A percentile compares a stretch with the other conserved stretches of the same genome.
Evolutionary conservation across 2,888 invertebrate genomes (phyloP).

Genomic region (Phaonia tiefii): DNA sequence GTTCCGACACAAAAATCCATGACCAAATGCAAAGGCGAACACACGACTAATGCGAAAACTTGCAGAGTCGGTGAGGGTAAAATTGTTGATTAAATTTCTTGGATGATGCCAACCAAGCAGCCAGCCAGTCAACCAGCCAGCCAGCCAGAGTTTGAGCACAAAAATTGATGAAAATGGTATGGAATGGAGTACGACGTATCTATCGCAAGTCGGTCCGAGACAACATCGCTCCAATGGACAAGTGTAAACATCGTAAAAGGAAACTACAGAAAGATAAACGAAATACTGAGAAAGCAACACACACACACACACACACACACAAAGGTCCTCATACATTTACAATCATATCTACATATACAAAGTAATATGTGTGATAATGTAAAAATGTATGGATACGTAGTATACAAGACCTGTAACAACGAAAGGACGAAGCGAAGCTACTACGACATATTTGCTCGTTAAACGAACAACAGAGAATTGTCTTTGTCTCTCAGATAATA

Average conservation of each 20-base stretch:
- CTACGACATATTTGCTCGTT: too few relatives aligned
- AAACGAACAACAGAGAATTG: not conserved
- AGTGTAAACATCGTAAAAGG: conserved; percentile 61
- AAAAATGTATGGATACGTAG: not conserved
- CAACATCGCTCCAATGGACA: conserved; percentile 39
- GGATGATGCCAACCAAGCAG: conserved; percentile 38
- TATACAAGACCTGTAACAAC: conserved; percentile 30
- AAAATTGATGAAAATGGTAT: conserved; percentile 61
- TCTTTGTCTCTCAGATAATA: conserved; percentile 14
- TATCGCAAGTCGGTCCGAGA: conserved; percentile 10
- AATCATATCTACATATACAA: not conserved
- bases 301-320: conserved; percentile 10
- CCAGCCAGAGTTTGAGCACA: conserved; percentile 17
- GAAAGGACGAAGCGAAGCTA: too few relatives aligned
- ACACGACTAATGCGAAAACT: conserved; percentile 48
- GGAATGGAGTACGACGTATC: conserved; percentile 3
- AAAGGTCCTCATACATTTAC: too few relatives aligned
- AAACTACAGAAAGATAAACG: conserved; percentile 46
- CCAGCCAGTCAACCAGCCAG: not conserved
- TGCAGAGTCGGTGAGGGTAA: conserved; percentile 51
- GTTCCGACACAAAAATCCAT: conserved; percentile 40
- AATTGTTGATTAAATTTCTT: conserved; percentile 68
- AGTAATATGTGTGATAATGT: not conserved
- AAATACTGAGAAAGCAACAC: conserved; percentile 21
- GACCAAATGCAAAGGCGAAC: conserved; percentile 41